A percentile compares a stretch with the other conserved stretches of the same genome.
phyloP scores from a whole-genome alignment of 2,113 vertebrate genomes.

The Ursus arctos region DNA sequence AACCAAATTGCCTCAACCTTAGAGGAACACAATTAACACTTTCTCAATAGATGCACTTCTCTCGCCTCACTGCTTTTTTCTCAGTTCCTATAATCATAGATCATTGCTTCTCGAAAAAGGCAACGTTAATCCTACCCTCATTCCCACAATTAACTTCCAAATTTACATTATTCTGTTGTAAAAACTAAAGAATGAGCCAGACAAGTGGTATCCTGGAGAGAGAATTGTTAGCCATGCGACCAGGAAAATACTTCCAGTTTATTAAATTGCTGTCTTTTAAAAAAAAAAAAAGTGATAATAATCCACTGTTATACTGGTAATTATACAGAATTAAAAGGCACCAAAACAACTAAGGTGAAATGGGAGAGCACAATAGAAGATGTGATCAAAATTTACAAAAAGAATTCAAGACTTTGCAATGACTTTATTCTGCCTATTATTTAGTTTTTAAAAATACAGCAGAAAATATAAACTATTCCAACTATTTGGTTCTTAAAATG shows the following conservation, averaged over 20 bases:
- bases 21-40: constrained; percentile 69
- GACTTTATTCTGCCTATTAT: not conserved
- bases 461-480: not conserved
- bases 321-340: constrained; percentile 32
- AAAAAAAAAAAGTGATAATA: not conserved
- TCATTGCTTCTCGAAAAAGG: not conserved
- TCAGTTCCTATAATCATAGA: constrained; percentile 28
- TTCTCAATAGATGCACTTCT: constrained; percentile 50
- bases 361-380: constrained; percentile 34
- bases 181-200: constrained; percentile 47
- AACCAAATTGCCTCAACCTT: constrained; percentile 11
- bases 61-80: not conserved
- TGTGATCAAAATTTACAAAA: not conserved
- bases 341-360: constrained; percentile 19
- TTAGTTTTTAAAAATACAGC: not conserved
- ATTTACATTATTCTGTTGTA: constrained; percentile 40
- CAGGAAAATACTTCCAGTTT: constrained; percentile 9
- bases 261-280: constrained; percentile 7
- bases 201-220: constrained; percentile 16
- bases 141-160: constrained; percentile 61
- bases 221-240: not conserved
- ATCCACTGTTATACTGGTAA: not conserved
- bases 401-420: not conserved
- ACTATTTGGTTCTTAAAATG: not conserved
- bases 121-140: not conserved